phyloP scores from a whole-genome alignment of 2,888 invertebrate genomes.

The Lydus trimaculatus region DNA sequence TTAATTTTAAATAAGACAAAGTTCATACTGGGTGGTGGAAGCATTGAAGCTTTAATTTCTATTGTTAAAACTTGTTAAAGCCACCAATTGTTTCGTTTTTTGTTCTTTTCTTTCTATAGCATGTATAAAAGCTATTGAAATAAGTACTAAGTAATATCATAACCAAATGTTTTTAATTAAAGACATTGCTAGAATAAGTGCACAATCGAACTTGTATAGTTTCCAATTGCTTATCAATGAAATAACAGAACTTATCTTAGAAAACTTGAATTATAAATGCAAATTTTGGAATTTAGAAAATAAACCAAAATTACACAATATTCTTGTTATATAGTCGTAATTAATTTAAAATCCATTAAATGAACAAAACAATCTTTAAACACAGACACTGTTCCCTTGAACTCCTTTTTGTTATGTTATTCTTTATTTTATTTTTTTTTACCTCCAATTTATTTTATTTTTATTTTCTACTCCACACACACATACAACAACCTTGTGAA shows the following conservation, averaged over 20 bases:
- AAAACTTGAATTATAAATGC: too few relatives aligned
- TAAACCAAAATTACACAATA: neutral
- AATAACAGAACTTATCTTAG: too few relatives aligned
- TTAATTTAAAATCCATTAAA: neutral
- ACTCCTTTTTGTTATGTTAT: neutral
- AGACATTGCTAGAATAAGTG: too few relatives aligned
- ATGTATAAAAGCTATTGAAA: too few relatives aligned
- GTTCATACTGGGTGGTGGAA: neutral
- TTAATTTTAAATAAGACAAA: too few relatives aligned
- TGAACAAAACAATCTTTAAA: neutral
- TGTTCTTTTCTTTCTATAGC: too few relatives aligned
- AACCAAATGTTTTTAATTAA: too few relatives aligned
- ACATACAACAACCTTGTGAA: neutral
- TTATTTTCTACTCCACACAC: neutral
- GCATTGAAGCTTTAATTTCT: neutral
- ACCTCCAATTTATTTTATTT: neutral
- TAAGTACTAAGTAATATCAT: too few relatives aligned
- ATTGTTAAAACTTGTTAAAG: neutral
- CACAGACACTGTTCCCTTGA: neutral
- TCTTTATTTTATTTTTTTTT: neutral
- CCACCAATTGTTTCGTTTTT: too few relatives aligned
- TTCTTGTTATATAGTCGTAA: neutral
- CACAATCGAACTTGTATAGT: too few relatives aligned
- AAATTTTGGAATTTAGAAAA: too few relatives aligned
- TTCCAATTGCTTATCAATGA: too few relatives aligned